Evolutionary conservation across 2,113 vertebrate genomes (phyloP).

Genomic region (Nothocercus nigrocapillus): DNA sequence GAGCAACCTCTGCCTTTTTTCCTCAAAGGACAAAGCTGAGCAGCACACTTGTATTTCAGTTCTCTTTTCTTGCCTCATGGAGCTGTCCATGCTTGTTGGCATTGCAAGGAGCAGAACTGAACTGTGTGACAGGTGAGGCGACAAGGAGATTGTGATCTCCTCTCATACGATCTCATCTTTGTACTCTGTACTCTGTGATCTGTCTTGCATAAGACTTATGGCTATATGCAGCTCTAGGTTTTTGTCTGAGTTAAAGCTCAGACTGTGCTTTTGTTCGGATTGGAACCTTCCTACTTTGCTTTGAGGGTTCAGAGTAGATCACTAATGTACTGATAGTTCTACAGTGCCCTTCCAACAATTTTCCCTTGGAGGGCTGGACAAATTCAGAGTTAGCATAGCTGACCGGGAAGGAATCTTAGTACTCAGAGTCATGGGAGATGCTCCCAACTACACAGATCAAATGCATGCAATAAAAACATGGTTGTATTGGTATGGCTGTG

Average conservation of each 20-base stretch:
- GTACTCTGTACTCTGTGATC: neutral
- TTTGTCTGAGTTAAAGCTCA: rapidly evolving
- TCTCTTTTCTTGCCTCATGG: neutral
- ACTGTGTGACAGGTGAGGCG: neutral
- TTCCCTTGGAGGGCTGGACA: neutral
- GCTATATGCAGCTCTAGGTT: neutral
- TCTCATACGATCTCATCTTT: neutral
- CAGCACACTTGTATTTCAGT: neutral
- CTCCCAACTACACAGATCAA: neutral
- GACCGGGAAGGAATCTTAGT: constrained; percentile 2
- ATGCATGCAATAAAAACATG: neutral
- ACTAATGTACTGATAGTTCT: neutral
- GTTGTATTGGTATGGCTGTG: neutral
- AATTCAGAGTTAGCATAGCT: neutral
- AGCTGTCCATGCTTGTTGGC: neutral
- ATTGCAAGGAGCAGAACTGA: neutral
- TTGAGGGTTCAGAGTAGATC: neutral
- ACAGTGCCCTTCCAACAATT: neutral
- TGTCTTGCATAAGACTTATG: neutral
- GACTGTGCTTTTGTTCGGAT: neutral
- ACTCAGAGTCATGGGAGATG: neutral
- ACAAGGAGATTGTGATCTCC: neutral
- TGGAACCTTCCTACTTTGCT: neutral
- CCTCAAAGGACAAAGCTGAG: neutral
- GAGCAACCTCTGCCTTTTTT: neutral